Percentiles rank a stretch among this genome's conserved stretches.
Conservation (phyloP, 1,140 invertebrate genomes). For the Drosophila pandora region DNA sequence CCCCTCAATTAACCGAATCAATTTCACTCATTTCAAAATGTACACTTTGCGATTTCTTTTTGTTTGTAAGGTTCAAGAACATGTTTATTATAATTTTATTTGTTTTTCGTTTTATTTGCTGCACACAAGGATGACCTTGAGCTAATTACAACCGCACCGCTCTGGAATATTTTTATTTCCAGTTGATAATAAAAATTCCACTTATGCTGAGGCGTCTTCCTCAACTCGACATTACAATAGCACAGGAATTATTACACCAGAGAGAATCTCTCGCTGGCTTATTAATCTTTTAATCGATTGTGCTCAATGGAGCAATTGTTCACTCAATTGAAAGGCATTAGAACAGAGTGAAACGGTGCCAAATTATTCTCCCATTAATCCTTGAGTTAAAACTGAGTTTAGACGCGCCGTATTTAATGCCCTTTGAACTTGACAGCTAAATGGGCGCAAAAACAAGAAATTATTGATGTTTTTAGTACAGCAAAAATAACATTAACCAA, state of each 20-base stretch:
- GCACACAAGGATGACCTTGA: conserved; percentile 59
- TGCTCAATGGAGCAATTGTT: conserved; percentile 59
- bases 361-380: conserved; percentile 60
- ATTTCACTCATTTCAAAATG: conserved; percentile 42
- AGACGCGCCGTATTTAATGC: conserved; percentile 51
- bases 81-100: conserved; percentile 39
- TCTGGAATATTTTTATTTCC: conserved; percentile 41
- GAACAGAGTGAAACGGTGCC: conserved; percentile 8
- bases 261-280: conserved; percentile 28
- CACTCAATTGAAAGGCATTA: conserved; percentile 58
- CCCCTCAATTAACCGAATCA: conserved; percentile 48
- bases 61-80: conserved; percentile 38
- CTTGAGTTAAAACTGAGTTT: conserved; percentile 67
- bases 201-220: conserved; percentile 49
- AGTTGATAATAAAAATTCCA: conserved; percentile 61
- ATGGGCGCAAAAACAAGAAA: conserved; percentile 15
- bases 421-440: conserved; percentile 67
- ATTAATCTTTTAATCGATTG: conserved; percentile 75
- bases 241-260: conserved; percentile 25
- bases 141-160: conserved; percentile 48
- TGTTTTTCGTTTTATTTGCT: conserved; percentile 33
- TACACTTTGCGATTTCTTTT: conserved; percentile 10
- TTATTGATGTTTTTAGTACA: background rate
- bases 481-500: background rate
- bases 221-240: conserved; percentile 18